Conservation (phyloP, 1,140 invertebrate genomes). For the Drosophila burlai region DNA sequence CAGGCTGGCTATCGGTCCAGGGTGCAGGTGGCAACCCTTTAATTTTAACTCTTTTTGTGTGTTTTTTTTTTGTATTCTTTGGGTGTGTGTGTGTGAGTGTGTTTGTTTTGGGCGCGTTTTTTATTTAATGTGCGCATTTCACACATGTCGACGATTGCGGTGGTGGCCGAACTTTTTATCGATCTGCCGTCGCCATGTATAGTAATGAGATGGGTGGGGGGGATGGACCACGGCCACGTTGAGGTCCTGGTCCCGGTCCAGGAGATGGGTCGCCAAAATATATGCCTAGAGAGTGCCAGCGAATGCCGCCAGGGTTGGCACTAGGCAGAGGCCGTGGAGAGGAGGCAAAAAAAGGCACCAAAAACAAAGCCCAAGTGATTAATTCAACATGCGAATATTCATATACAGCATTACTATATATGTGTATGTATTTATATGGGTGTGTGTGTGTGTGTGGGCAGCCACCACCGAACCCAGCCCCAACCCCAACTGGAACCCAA, state of each 20-base stretch:
- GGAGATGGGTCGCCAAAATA: constrained; percentile 49
- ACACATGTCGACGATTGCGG: constrained; percentile 72
- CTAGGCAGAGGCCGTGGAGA: constrained; percentile 8
- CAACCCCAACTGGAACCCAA: constrained; percentile 1
- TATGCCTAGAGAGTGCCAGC: constrained; percentile 57
- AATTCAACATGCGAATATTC: constrained; percentile 77
- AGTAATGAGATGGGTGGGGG: constrained; percentile 42
- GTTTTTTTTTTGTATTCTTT: constrained; percentile 4
- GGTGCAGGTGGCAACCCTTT: constrained; percentile 48
- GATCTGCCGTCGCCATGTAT: constrained; percentile 60
- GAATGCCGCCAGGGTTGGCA: constrained; percentile 4
- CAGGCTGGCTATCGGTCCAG: not conserved
- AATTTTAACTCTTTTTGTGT: constrained; percentile 19
- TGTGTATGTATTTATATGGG: not conserved
- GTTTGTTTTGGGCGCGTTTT: constrained; percentile 58
- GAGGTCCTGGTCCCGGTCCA: no score
- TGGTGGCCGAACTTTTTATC: constrained; percentile 75
- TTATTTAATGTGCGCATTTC: constrained; percentile 82
- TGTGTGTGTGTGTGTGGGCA: constrained; percentile 16
- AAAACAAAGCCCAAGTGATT: constrained; percentile 75
- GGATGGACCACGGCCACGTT: not conserved
- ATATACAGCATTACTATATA: constrained; percentile 55
- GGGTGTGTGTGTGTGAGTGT: constrained; percentile 3
- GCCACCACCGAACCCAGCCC: constrained; percentile 5
- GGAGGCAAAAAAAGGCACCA: constrained; percentile 12